Percentiles rank a stretch among this genome's conserved stretches.
These are phyloP conservation scores for Synchiropus splendidus DNA, from an alignment of 2,113 vertebrate species.

Conservation along the genomic window DNA sequence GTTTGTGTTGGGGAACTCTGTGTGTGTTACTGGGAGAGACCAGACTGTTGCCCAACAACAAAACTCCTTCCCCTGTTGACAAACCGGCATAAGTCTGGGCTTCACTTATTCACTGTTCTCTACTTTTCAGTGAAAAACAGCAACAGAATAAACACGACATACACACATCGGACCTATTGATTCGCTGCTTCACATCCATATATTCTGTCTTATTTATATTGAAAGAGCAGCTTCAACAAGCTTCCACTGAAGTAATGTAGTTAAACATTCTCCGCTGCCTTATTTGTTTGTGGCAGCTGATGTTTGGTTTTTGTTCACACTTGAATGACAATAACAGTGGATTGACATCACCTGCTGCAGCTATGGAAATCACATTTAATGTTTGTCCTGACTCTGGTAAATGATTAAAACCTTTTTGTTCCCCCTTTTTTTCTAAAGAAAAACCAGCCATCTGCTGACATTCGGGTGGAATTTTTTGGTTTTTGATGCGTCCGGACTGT, in stretches of 20 bases:
- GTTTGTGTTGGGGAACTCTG: conserved; percentile 7
- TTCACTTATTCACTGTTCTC: no score
- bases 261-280: neutral
- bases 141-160: no score
- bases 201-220: no score
- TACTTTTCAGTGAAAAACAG: no score
- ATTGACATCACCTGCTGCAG: conserved; percentile 2
- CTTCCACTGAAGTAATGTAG: no score
- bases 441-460: conserved; percentile 6
- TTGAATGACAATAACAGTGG: conserved; percentile 8
- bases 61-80: conserved; percentile 1
- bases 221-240: no score
- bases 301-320: conserved; percentile 3
- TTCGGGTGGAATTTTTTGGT: conserved; percentile 2
- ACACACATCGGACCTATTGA: no score
- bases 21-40: neutral
- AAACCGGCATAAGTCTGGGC: no score
- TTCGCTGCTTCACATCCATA: no score
- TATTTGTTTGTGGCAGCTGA: neutral
- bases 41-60: conserved; percentile 4
- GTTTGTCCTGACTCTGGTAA: conserved; percentile 18
- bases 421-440: conserved; percentile 11
- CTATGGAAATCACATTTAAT: conserved; percentile 9
- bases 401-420: conserved; percentile 23
- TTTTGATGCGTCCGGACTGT: conserved; percentile 1